These are phyloP conservation scores for Tribolium freemani DNA, from an alignment of 2,888 invertebrate genomes.

Conservation along the genomic window DNA sequence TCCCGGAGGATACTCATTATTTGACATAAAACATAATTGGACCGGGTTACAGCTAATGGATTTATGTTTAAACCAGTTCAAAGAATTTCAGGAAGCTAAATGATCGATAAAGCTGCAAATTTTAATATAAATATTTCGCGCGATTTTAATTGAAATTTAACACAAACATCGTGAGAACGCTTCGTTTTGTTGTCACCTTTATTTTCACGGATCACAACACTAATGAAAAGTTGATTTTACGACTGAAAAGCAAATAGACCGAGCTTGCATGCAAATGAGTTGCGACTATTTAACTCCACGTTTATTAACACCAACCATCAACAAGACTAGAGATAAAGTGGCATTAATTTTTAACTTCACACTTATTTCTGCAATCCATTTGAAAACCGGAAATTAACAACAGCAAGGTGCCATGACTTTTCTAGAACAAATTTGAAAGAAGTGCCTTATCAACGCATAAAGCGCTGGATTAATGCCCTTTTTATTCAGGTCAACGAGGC, in stretches of 20 bases:
- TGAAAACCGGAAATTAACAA: slow-evolving; percentile 8
- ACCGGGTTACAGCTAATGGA: too few species aligned
- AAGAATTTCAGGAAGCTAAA: background rate
- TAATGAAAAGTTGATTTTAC: background rate
- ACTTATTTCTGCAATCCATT: slow-evolving; percentile 1
- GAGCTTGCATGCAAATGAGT: background rate
- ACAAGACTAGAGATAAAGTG: slow-evolving; percentile 6
- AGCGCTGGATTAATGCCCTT: background rate
- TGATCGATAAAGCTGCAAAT: background rate
- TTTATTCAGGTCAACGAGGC: slow-evolving; percentile 7
- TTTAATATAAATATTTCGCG: background rate
- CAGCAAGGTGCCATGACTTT: background rate
- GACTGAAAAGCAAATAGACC: background rate
- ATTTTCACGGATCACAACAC: background rate
- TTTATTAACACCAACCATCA: slow-evolving; percentile 6
- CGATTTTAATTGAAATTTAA: background rate
- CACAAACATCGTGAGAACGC: background rate
- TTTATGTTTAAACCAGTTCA: background rate
- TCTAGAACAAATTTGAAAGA: slow-evolving; percentile 10
- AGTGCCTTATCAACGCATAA: slow-evolving; percentile 14
- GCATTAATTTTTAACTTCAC: slow-evolving; percentile 21
- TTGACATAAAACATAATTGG: too few species aligned
- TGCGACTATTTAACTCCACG: background rate
- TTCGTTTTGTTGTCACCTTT: background rate
- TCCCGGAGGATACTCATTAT: background rate